Conservation (phyloP, 2,797 vertebrate genomes). For the Syndactyla subalaris region DNA sequence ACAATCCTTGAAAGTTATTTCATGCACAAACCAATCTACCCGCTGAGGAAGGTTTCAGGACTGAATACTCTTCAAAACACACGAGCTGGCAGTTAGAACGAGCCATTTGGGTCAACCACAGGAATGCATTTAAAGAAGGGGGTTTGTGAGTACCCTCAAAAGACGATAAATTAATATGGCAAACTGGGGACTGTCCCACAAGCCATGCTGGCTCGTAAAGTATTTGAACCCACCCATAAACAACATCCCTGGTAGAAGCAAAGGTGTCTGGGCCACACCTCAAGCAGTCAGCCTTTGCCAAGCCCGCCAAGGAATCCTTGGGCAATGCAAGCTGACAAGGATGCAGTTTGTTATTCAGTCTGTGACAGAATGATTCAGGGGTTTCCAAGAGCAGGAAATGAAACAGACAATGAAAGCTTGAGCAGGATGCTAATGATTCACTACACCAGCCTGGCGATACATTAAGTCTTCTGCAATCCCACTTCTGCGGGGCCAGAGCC, state of each 20-base stretch:
- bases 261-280: slow-evolving; percentile 18
- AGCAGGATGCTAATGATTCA: slow-evolving; percentile 73
- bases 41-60: background rate
- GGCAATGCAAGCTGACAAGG: slow-evolving; percentile 50
- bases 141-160: background rate
- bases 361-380: slow-evolving; percentile 69
- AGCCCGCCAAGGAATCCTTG: slow-evolving; percentile 44
- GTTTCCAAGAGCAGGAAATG: slow-evolving; percentile 70
- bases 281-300: background rate
- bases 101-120: slow-evolving; percentile 20
- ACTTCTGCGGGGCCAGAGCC: background rate
- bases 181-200: background rate
- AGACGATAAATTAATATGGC: background rate
- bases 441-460: slow-evolving; percentile 51
- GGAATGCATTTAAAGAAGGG: slow-evolving; percentile 18
- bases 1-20: slow-evolving; percentile 13
- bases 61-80: background rate
- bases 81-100: background rate
- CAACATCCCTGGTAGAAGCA: background rate
- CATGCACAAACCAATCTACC: background rate
- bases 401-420: slow-evolving; percentile 71
- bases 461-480: slow-evolving; percentile 61
- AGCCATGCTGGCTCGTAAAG: background rate
- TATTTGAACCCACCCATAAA: slow-evolving; percentile 8
- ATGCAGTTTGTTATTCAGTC: slow-evolving; percentile 49